A percentile compares a stretch with the other conserved stretches of the same genome.
These are phyloP conservation scores for Furcula furcula DNA, from an alignment of 2,888 invertebrate species.

Conservation along the genomic window DNA sequence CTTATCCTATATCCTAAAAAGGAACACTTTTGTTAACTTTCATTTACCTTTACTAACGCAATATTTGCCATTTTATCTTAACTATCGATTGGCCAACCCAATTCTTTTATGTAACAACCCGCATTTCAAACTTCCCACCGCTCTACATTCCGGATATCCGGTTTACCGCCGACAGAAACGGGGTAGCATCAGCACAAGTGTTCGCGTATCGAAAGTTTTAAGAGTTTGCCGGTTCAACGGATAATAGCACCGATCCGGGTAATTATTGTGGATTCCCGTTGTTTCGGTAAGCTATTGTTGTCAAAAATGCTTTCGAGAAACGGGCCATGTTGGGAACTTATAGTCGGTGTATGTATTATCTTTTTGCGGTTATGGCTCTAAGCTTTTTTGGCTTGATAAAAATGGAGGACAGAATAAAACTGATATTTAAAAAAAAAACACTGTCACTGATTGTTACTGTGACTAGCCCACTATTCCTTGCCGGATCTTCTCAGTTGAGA, in stretches of 20 bases:
- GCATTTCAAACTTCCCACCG: slow-evolving; percentile 25
- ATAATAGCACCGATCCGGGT: slow-evolving; percentile 4
- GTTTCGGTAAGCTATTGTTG: neutral
- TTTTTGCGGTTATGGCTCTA: neutral
- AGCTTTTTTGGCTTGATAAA: too few species aligned
- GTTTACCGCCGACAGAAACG: slow-evolving; percentile 10
- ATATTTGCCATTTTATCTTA: neutral
- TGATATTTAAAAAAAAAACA: too few species aligned
- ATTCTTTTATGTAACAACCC: slow-evolving; percentile 26
- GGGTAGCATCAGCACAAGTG: slow-evolving; percentile 5
- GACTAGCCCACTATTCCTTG: too few species aligned
- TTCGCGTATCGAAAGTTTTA: slow-evolving; percentile 4
- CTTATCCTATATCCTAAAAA: too few species aligned
- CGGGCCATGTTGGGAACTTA: neutral
- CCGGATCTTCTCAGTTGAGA: too few species aligned
- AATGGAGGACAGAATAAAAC: neutral
- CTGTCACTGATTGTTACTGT: too few species aligned
- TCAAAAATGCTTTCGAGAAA: neutral
- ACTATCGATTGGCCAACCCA: neutral
- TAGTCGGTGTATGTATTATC: neutral
- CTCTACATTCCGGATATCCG: slow-evolving; percentile 18
- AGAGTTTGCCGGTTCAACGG: slow-evolving; percentile 2
- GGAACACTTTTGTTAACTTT: too few species aligned
- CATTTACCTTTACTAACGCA: neutral
- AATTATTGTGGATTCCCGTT: slow-evolving; percentile 1